phyloP scores from a whole-genome alignment of 1,140 invertebrate species.

The Drosophila tropicalis region DNA sequence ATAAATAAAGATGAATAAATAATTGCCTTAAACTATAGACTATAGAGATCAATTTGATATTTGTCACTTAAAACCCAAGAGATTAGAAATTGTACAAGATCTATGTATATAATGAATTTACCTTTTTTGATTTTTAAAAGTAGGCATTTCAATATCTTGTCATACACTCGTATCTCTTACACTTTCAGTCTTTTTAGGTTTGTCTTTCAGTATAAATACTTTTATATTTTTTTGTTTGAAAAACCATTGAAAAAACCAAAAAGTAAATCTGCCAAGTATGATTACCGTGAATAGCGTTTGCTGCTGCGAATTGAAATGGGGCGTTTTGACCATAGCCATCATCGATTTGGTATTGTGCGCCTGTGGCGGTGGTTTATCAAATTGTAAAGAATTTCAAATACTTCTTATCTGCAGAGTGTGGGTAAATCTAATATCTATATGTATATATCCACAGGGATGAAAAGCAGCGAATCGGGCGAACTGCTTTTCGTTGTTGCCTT shows the following conservation, averaged over 20 bases:
- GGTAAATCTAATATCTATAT: too few species aligned
- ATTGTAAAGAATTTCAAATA: not conserved
- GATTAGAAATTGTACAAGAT: too few species aligned
- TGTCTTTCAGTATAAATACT: not conserved
- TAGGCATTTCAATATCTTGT: not conserved
- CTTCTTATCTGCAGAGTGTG: not conserved
- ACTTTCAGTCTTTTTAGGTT: not conserved
- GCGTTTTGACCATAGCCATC: constrained; percentile 19
- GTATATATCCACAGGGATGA: not conserved
- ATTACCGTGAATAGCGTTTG: constrained; percentile 1
- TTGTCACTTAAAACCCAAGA: too few species aligned
- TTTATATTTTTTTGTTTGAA: not conserved
- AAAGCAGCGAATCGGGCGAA: not conserved
- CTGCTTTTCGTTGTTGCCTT: not conserved
- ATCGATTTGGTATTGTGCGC: not conserved
- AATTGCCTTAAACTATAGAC: too few species aligned
- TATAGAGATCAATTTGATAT: too few species aligned
- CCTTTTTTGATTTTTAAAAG: not conserved
- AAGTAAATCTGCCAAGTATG: not conserved
- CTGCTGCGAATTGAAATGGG: constrained; percentile 38
- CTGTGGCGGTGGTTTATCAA: not conserved
- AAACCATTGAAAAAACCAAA: too few species aligned
- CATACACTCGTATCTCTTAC: not conserved
- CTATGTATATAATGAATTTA: too few species aligned
- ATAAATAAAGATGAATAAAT: too few species aligned